Evolutionary conservation across 1,140 invertebrate genomes (phyloP), one percentile per base, ranked within the genome.

Genomic region (Anastatus disparis): DNA sequence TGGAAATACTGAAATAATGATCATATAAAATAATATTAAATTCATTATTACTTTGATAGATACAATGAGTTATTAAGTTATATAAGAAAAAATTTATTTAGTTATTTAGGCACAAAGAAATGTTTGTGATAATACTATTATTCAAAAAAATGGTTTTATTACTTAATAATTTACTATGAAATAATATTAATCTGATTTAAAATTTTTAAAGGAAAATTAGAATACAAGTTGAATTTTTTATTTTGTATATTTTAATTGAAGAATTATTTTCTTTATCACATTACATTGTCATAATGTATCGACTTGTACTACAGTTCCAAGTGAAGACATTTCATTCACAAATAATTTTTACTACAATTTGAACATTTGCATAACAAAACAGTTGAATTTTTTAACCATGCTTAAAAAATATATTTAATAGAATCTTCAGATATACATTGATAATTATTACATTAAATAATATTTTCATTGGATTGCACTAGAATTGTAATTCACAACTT

Each of bases 221-320:
- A 38, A 58, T 15, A 15, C 7, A 7, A 40, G 24, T 0, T 15
- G 2, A 35, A 10, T 56, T 17, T 12, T 61, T 61, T 62, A 63
- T 15, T 55, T 27, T 26, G 20, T 70, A 12, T 71, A 68, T 70
- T 70, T 65, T 55, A 70, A 55, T 70, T 56, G 20, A 55, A 63
- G 66, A 68, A 24, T 63, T 70, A 44, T 70, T 58, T 64, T 71
- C 61, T 64, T 71, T 71, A 71, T 71, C 61, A 71, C 61, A 71
- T 64, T 64, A 64, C 52, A 71, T 64, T 69, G 44, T 71, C 27
- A 70, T 70, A 64, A 63, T 70, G 59, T 58, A 55, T 58, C 15
- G 61, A 70, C 69, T 71, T 71, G 69, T 71, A 71, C 69, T 71
- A 71, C 59, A 56, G 68, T 70, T 70, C 58, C 59, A 58, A 70